phyloP scores from a whole-genome alignment of 92 coral and sea anemone species.

The Umimayanthus chanpuru region DNA sequence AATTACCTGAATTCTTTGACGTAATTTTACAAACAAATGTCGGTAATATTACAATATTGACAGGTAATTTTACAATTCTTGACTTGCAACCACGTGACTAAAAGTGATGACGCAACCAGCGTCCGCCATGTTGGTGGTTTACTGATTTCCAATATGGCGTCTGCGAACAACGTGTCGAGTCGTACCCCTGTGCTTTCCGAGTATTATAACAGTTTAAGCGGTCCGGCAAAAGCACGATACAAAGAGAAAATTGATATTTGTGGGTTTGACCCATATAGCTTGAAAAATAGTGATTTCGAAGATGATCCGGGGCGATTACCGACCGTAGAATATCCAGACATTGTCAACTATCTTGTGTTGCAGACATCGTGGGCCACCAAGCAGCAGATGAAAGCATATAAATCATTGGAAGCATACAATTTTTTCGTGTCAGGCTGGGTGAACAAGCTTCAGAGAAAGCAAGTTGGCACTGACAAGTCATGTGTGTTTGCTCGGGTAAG shows the following conservation, averaged over 20 bases:
- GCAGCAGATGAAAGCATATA: slow-evolving; percentile 47
- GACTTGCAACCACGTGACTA: slow-evolving; percentile 68
- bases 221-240: slow-evolving; percentile 41
- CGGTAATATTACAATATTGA: too few species aligned
- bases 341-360: slow-evolving; percentile 42
- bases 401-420: slow-evolving; percentile 44
- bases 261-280: slow-evolving; percentile 44
- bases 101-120: slow-evolving; percentile 30
- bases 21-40: too few species aligned
- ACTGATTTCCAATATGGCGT: slow-evolving; percentile 53
- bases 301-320: slow-evolving; percentile 39
- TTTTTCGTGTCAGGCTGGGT: slow-evolving; percentile 53
- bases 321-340: slow-evolving; percentile 46
- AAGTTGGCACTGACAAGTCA: slow-evolving; percentile 26
- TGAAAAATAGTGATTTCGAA: slow-evolving; percentile 25
- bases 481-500: slow-evolving; percentile 38
- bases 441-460: slow-evolving; percentile 26
- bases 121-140: slow-evolving; percentile 73
- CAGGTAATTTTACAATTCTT: too few species aligned
- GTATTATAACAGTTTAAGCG: slow-evolving; percentile 46
- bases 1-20: too few species aligned
- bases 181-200: slow-evolving; percentile 37
- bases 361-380: slow-evolving; percentile 52
- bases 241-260: slow-evolving; percentile 35
- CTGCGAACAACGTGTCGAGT: slow-evolving; percentile 21